Evolutionary conservation across 2,888 invertebrate species (phyloP), one percentile per base, ranked within the genome.

Genomic region (Perizoma affinitatum): DNA sequence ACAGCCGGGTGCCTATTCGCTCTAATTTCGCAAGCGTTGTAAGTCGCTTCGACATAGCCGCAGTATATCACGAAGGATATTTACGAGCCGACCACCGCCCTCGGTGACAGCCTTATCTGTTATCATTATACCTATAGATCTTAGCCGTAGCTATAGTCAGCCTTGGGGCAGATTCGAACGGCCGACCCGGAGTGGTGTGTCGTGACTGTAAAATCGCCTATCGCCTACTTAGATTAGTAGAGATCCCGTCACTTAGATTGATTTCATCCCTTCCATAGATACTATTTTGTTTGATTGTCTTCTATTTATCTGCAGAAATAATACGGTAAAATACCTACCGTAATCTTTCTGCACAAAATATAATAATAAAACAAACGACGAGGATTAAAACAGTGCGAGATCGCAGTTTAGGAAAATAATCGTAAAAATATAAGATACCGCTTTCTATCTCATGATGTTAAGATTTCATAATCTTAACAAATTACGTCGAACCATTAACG

Each of bases 91-190:
- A 82, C 87, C 85, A 80, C 87, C 87, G 86, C 87, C 88, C 80
- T 76, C 82, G 76, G 83, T 84, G 85, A 85, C 87, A 86, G 82
- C 82, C 83, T 88, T 91, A 91, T 90, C 90, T 87, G 89, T 92
- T 92, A 92, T 91, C 91, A 92, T 79, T 90, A 84, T 88, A 88
- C 74, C 78, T 80, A 87, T 86, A 86, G 83, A 84, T 84, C 82
- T 81, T 82, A 79, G 68, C 72, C 79, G 72, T 81, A 88, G 85
- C 75, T 79, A 87, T 87, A 88, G 87, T 73, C 63, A 65, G 72
- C 67, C 59, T 72, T 63, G 77, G 75, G 79, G 69, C 66, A 58
- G 63, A 70, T 74, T 74, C 65, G 63, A 75, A 69, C 63, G 68
- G 64, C 55, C 54, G 65, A 67, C 55, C 70, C 68, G 65, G 58